Percentiles rank a stretch among this genome's conserved stretches.
These are phyloP conservation scores for Piscicola geometra DNA, from an alignment of 2,888 invertebrate species.

Conservation along the genomic window DNA sequence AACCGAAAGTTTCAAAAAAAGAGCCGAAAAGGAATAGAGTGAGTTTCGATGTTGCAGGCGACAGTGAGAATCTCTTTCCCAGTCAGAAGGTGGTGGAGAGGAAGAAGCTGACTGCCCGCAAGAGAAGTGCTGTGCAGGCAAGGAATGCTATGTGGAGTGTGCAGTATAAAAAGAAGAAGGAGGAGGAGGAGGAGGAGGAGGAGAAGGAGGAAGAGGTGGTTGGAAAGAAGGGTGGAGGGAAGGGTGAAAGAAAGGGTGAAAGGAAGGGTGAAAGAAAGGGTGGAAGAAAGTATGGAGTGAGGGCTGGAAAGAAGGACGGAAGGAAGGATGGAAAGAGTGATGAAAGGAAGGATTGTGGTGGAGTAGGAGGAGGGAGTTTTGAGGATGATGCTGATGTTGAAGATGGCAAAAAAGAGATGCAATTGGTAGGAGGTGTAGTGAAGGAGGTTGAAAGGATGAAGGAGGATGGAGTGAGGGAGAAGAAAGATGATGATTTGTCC, in stretches of 20 bases:
- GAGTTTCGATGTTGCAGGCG: too few species aligned
- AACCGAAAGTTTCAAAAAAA: background rate
- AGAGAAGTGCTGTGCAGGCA: too few species aligned
- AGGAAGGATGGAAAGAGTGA: background rate
- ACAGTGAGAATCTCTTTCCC: too few species aligned
- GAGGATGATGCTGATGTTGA: background rate
- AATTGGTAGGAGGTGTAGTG: too few species aligned
- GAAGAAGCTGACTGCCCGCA: too few species aligned
- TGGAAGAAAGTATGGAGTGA: too few species aligned
- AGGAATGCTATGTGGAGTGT: too few species aligned
- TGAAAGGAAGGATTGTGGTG: background rate
- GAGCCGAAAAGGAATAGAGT: background rate
- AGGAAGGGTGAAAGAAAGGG: background rate
- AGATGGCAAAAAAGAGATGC: background rate
- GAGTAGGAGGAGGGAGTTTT: background rate
- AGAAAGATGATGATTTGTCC: too few species aligned
- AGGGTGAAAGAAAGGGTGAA: background rate
- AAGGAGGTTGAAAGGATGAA: too few species aligned
- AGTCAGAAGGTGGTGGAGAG: too few species aligned
- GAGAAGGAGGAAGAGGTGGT: background rate
- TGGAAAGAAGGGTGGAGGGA: background rate
- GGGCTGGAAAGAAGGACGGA: too few species aligned
- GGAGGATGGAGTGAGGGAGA: too few species aligned
- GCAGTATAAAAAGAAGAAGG: background rate
- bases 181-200: background rate